phyloP scores from a whole-genome alignment of 2,113 vertebrate genomes.

The Coptodon rendalli region DNA sequence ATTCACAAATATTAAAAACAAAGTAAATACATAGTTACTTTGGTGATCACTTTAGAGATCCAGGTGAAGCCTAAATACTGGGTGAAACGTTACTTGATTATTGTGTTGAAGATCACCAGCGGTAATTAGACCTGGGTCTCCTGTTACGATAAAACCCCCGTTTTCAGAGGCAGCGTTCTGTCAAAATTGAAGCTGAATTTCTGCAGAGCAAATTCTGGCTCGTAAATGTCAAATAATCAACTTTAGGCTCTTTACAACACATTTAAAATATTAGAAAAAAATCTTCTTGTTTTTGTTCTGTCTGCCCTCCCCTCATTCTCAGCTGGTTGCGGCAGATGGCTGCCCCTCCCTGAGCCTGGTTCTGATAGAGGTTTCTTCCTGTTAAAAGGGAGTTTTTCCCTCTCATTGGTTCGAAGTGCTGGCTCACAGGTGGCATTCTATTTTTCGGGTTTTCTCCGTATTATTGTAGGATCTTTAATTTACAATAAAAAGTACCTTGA shows the following conservation, averaged over 20 bases:
- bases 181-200: neutral
- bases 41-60: neutral
- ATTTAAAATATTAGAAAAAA: neutral
- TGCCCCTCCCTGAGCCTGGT: neutral
- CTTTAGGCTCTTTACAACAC: neutral
- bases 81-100: neutral
- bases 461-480: neutral
- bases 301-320: accelerated
- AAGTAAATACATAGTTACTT: neutral
- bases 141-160: neutral
- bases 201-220: neutral
- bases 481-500: neutral
- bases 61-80: neutral
- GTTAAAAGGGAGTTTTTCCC: neutral
- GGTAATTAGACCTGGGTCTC: neutral
- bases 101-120: neutral
- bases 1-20: neutral
- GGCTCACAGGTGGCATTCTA: neutral
- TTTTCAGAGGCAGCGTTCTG: neutral
- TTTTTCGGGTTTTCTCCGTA: accelerated
- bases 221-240: neutral
- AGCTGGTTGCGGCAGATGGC: accelerated
- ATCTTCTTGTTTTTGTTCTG: neutral
- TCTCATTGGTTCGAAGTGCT: neutral
- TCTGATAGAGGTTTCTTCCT: neutral